Base-by-base conservation (phyloP, 2,113 vertebrate species). In the Arvicanthis niloticus region DNA sequence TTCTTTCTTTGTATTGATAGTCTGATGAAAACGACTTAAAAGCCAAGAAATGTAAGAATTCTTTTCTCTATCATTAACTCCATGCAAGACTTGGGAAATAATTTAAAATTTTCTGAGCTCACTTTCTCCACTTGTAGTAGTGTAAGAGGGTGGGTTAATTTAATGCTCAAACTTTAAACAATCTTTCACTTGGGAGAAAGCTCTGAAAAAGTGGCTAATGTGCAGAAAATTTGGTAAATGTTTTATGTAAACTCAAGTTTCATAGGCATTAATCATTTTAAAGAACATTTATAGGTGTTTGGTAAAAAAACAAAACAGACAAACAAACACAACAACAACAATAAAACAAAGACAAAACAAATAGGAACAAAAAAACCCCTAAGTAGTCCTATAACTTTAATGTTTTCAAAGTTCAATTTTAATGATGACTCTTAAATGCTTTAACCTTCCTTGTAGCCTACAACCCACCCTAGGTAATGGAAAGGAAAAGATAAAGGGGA, bases 31-130 rank as follows among this genome's bases (percentile, higher is more conserved):
- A 95, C 94, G 88, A 96, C 37, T 86, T 75, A 45, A 88, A 82
- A 97, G 67, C 31, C 88, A 91, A 62, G 92, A 97, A 97, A 89
- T 96, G 51, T 67, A 48, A 95, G 60, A 96, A 96, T 97, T 95
- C 88, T 42, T 24, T 73, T 85, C 76, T 88, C 76, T 67, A 3
- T 81, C 81, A 88, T 4, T 42, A n/a, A 93, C 76, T 86, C 60
- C 5, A 42, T 85, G 58, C 93, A 37, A 77, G 26, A 89, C 60
- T 80, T 93, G 95, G 86, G 37, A 53, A 40, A 58, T 42, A 86
- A 67, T 82, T 87, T 96, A 88, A 42, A 87, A 56, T 89, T 92
- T 22, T 37, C 19, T 53, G 34, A 86, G 56, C 21, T 88, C 82
- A 37, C 34, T 94, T 91, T 86, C 5, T 91, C 24, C 13, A 56